phyloP scores from a whole-genome alignment of 2,797 vertebrate genomes.

The Diplodus sargus region DNA sequence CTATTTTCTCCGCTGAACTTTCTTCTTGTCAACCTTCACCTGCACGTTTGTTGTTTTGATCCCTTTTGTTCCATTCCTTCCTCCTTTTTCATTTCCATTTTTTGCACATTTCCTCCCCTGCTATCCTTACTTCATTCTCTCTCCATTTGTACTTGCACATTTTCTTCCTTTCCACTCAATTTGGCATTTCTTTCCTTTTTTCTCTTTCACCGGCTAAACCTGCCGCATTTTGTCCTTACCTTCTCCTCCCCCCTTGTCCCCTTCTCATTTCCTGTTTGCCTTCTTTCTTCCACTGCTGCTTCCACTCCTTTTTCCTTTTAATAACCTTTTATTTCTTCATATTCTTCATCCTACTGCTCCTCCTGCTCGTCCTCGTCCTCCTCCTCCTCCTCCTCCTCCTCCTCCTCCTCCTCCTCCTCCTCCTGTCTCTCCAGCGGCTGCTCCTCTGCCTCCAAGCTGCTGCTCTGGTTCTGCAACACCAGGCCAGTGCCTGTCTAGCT shows the following conservation, averaged over 20 bases:
- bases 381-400: conserved; percentile 63
- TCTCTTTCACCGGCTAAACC: neutral
- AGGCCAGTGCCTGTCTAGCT: conserved; percentile 95
- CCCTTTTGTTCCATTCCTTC: neutral
- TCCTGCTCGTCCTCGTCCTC: conserved; percentile 58
- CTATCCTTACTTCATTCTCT: neutral
- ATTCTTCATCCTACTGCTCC: conserved; percentile 56
- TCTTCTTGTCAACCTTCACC: neutral
- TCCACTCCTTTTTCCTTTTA: neutral
- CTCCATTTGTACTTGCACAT: too few species aligned
- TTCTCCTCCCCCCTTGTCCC: too few species aligned
- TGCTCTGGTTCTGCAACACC: conserved; percentile 96
- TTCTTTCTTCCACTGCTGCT: neutral
- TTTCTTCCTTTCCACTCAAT: neutral
- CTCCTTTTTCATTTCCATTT: neutral
- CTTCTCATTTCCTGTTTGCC: neutral
- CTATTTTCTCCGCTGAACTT: neutral
- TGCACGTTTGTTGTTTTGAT: neutral
- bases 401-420: conserved; percentile 53
- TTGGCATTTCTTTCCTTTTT: neutral
- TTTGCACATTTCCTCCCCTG: too few species aligned
- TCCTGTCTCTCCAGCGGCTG: conserved; percentile 88
- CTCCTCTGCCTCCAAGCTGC: conserved; percentile 95
- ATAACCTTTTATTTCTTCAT: conserved; percentile 17
- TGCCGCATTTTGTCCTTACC: neutral